Evolutionary conservation across 2,888 invertebrate genomes (phyloP).

Genomic region (Coelogynopora nodosa): DNA sequence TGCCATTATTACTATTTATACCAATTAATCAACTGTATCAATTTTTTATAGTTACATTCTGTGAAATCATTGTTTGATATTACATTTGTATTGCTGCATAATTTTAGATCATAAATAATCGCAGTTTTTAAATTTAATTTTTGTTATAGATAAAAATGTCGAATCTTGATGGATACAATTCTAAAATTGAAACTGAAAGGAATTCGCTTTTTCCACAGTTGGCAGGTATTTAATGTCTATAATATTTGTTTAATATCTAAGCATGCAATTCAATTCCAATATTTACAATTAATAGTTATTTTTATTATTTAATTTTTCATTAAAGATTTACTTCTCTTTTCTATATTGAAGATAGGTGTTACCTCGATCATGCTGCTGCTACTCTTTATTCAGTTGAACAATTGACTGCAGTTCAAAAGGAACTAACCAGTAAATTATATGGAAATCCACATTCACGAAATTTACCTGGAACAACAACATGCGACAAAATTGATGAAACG

Average conservation of each 20-base stretch:
- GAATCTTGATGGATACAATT: not conserved
- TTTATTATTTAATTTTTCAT: no score
- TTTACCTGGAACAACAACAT: conserved; percentile 68
- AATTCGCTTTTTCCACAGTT: not conserved
- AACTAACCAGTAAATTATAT: conserved; percentile 72
- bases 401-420: conserved; percentile 68
- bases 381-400: conserved; percentile 76
- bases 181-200: not conserved
- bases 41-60: no score
- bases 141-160: no score
- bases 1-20: no score
- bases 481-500: conserved; percentile 78
- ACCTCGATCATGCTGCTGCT: conserved; percentile 84
- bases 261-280: not conserved
- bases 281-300: not conserved
- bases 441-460: conserved; percentile 76
- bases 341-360: conserved; percentile 56
- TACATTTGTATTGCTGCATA: no score
- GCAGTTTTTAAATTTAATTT: no score
- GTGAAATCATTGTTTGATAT: no score
- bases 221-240: not conserved
- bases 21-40: no score
- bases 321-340: no score
- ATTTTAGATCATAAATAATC: no score
- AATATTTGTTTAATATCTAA: not conserved